These are phyloP conservation scores for Furnarius figulus DNA, from an alignment of 2,113 vertebrate genomes.

Conservation along the genomic window DNA sequence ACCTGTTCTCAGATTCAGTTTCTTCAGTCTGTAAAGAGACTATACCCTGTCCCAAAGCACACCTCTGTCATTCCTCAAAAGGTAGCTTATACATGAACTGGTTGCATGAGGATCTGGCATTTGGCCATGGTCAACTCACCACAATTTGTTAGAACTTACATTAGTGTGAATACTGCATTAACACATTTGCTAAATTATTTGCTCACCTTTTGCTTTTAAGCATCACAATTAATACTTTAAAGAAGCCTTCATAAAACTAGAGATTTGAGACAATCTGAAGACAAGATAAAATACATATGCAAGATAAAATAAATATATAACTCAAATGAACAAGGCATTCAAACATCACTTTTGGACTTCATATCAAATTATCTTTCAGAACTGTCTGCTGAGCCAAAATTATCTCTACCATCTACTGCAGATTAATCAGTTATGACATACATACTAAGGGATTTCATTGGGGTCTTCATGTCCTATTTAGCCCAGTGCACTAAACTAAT, in stretches of 20 bases:
- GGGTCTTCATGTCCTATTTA: not conserved
- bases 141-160: not conserved
- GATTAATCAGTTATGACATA: not conserved
- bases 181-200: not conserved
- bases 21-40: not conserved
- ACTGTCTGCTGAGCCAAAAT: not conserved
- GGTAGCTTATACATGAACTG: not conserved
- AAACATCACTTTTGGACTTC: not conserved
- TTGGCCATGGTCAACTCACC: not conserved
- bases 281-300: not conserved
- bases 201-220: not conserved
- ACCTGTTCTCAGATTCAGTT: not conserved
- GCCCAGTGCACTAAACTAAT: not conserved
- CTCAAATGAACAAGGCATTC: not conserved
- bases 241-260: not conserved
- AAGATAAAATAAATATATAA: not conserved
- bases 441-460: not conserved
- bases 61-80: not conserved
- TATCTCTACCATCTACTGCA: not conserved
- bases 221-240: not conserved
- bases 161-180: not conserved
- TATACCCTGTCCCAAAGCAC: not conserved
- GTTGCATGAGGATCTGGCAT: not conserved
- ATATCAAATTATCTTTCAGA: not conserved
- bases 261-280: not conserved